Evolutionary conservation across 2,113 vertebrate genomes (phyloP).

Genomic region (sheep (Ovis aries)): DNA sequence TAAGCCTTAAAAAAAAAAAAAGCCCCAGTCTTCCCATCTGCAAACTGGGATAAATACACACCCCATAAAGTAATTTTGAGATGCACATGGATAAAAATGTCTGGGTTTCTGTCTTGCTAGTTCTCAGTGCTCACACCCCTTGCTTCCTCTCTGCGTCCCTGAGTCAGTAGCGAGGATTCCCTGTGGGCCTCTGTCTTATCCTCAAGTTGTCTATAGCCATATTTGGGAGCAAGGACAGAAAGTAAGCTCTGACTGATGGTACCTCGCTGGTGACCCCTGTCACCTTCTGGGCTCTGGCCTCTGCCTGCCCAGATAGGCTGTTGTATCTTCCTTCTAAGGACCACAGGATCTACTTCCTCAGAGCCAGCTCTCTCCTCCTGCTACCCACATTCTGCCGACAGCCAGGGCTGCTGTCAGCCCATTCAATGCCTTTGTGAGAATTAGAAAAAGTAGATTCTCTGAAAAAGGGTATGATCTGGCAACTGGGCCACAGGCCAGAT

Average conservation of each 20-base stretch:
- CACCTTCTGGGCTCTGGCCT: too few species aligned
- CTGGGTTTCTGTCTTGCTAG: not conserved
- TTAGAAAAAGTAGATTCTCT: not conserved
- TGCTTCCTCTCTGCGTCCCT: accelerated
- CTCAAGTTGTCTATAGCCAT: not conserved
- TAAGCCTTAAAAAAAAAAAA: not conserved
- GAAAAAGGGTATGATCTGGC: not conserved
- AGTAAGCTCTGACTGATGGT: accelerated
- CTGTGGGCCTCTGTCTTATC: not conserved
- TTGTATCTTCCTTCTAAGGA: not conserved
- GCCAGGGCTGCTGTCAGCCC: not conserved
- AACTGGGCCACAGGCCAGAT: not conserved
- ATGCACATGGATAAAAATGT: not conserved
- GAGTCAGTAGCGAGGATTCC: not conserved
- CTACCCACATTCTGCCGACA: too few species aligned
- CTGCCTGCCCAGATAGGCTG: accelerated
- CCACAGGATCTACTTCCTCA: not conserved
- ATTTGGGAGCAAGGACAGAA: not conserved
- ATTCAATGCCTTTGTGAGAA: not conserved
- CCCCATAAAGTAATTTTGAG: not conserved
- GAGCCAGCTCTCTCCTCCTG: not conserved
- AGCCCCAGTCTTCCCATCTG: not conserved
- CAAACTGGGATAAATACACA: not conserved
- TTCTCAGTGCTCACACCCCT: not conserved
- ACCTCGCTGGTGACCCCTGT: not conserved